Base-by-base conservation (phyloP, 2,797 vertebrate species). In the Silurus lanzhouensis region DNA sequence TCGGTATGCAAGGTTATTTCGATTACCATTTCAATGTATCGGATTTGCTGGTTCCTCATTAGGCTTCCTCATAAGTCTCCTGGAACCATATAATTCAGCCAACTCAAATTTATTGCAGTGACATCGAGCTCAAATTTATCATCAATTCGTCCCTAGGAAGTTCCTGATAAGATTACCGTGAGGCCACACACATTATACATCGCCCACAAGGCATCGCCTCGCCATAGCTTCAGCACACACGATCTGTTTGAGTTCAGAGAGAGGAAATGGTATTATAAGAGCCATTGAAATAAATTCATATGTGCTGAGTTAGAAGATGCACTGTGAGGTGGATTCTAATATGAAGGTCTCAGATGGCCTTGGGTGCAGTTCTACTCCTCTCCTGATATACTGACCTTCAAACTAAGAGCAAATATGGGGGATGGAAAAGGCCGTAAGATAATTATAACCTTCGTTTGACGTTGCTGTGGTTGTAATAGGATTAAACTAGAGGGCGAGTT, bases 281-380 rank as follows among this genome's bases (percentile, higher is more conserved):
- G 15, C 15, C 38, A 83, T 63, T 7, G 52, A 80, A 87, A 85
- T 85, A 76, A 87, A 87, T 82, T 81, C n/a, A 20, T 19, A 86
- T 55, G 71, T 0, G 5, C 46, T 60, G 31, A 77, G 38, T 22
- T 52, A 20, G 61, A 67, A 67, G 58, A 27, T 63, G 76, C 76
- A 79, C 46, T 81, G n/a, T 48, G 44, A 80, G 63, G 74, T 84
- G 82, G 8, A 60, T 66, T 77, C 25, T 58, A 14, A 78, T 81
- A 64, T 80, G 75, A 84, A 83, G 81, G 79, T 76, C 84, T 86
- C 68, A n/a, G 48, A 87, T 86, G 17, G 67, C 88, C 88, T 86
- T 81, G 83, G 83, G 86, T 83, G 22, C 61, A 66, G n/a, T 52
- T 9, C 6, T 55, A 67, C 12, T 82, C 71, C 61, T 19, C 44